phyloP scores from a whole-genome alignment of 2,797 vertebrate species.

The Hippoglossus hippoglossus region DNA sequence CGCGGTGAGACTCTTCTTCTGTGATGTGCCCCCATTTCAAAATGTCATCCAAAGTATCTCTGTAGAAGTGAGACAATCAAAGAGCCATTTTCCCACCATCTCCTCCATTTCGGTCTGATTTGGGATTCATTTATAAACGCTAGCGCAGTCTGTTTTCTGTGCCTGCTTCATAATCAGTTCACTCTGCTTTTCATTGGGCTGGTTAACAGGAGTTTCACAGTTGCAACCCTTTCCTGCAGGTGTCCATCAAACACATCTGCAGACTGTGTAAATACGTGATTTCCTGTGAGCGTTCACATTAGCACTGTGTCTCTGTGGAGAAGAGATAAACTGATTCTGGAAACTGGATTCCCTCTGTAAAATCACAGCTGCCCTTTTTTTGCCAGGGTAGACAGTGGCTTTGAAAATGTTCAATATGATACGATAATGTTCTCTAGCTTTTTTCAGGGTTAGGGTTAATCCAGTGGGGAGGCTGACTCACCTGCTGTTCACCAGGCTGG shows the following conservation, averaged over 20 bases:
- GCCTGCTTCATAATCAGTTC: too few relatives aligned
- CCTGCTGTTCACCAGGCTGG: constrained; percentile 47
- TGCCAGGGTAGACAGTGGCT: not conserved
- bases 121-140: not conserved
- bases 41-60: not conserved
- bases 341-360: not conserved
- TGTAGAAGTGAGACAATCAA: not conserved
- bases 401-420: not conserved
- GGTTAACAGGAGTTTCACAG: not conserved
- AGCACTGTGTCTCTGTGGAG: not conserved
- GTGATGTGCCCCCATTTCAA: constrained; percentile 1
- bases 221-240: not conserved
- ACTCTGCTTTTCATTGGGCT: too few relatives aligned
- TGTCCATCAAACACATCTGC: not conserved
- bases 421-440: not conserved
- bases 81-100: not conserved
- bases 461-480: constrained; percentile 20
- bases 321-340: not conserved
- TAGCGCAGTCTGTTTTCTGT: too few relatives aligned
- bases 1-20: not conserved
- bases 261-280: constrained; percentile 1
- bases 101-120: not conserved
- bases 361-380: not conserved
- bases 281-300: not conserved
- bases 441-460: not conserved